Evolutionary conservation across 1,140 invertebrate species (phyloP).

Genomic region (Drosophila busckii): DNA sequence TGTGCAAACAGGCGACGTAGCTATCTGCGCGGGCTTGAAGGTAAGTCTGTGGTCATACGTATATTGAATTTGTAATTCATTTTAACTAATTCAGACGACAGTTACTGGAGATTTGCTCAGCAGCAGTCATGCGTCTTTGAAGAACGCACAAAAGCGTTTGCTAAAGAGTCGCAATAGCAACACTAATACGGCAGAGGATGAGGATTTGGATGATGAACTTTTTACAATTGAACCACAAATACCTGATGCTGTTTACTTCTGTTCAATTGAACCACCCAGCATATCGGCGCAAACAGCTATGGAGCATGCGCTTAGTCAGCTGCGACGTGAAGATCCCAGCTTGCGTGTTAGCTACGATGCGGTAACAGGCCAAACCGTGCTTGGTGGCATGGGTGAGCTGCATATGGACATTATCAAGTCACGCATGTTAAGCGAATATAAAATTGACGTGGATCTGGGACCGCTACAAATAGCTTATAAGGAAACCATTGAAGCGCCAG

Average conservation of each 20-base stretch:
- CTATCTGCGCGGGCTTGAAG: constrained; percentile 92
- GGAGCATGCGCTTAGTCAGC: constrained; percentile 90
- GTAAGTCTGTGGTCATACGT: constrained; percentile 79
- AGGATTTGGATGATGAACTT: constrained; percentile 50
- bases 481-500: constrained; percentile 84
- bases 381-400: constrained; percentile 97
- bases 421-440: constrained; percentile 91
- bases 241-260: constrained; percentile 97
- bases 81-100: constrained; percentile 80
- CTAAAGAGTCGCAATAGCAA: constrained; percentile 46
- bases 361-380: constrained; percentile 92
- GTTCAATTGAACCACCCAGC: constrained; percentile 96
- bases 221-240: constrained; percentile 84
- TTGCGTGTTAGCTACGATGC: constrained; percentile 87
- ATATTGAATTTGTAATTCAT: background rate
- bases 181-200: constrained; percentile 13
- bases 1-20: constrained; percentile 91
- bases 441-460: constrained; percentile 95
- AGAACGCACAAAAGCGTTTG: constrained; percentile 81
- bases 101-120: constrained; percentile 93
- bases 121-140: constrained; percentile 80
- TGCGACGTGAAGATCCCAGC: constrained; percentile 97
- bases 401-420: constrained; percentile 97
- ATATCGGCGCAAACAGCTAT: constrained; percentile 86
- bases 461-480: constrained; percentile 96